A percentile compares a stretch with the other conserved stretches of the same genome.
Conservation (phyloP, 1,140 invertebrate genomes). For the Dolichoris vasculosae region DNA sequence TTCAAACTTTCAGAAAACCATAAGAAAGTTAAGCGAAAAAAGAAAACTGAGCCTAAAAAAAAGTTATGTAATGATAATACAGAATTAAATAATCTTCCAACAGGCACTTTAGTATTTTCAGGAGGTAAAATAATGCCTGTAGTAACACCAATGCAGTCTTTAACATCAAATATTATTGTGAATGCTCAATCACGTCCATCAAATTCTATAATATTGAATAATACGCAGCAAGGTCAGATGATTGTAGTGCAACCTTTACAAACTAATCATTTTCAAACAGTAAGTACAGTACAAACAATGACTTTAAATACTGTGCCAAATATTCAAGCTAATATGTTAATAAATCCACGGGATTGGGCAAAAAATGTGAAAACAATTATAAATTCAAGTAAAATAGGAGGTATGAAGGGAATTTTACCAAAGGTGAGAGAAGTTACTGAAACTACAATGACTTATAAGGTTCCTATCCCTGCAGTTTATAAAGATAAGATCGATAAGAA, state of each 20-base stretch:
- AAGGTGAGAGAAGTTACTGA: slow-evolving; percentile 73
- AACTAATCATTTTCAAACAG: slow-evolving; percentile 65
- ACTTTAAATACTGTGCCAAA: slow-evolving; percentile 65
- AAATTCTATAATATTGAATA: slow-evolving; percentile 70
- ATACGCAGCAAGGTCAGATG: slow-evolving; percentile 70
- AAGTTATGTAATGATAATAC: slow-evolving; percentile 55
- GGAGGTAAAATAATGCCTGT: slow-evolving; percentile 71
- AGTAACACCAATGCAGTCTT: slow-evolving; percentile 65
- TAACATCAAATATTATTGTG: slow-evolving; percentile 70
- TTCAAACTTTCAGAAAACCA: slow-evolving; percentile 50
- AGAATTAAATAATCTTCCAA: slow-evolving; percentile 63
- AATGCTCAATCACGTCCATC: slow-evolving; percentile 64
- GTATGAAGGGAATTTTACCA: slow-evolving; percentile 70
- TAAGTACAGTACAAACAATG: slow-evolving; percentile 65
- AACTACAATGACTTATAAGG: slow-evolving; percentile 82
- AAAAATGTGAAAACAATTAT: slow-evolving; percentile 71
- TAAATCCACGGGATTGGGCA: slow-evolving; percentile 69
- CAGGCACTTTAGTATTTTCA: slow-evolving; percentile 69
- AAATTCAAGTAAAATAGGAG: slow-evolving; percentile 69
- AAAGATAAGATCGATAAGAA: slow-evolving; percentile 66
- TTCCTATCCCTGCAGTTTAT: slow-evolving; percentile 81
- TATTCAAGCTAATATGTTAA: slow-evolving; percentile 64
- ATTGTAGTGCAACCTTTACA: slow-evolving; percentile 71
- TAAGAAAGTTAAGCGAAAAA: slow-evolving; percentile 58
- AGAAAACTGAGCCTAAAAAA: slow-evolving; percentile 58